These are phyloP conservation scores for Eupeodes latifasciatus DNA, from an alignment of 2,888 invertebrate species.

Conservation along the genomic window DNA sequence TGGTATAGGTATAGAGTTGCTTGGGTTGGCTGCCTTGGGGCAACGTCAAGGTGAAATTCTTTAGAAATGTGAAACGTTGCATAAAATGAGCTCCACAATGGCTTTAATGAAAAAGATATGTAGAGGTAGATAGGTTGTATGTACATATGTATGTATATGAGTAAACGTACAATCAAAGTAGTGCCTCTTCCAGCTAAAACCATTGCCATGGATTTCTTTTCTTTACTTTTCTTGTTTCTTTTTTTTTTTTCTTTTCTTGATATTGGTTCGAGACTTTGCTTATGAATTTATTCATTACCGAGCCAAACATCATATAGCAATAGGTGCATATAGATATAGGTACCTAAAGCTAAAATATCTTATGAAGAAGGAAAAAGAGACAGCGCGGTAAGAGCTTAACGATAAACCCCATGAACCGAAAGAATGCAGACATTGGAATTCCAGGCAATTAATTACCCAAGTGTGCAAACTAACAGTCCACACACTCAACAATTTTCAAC, in stretches of 20 bases:
- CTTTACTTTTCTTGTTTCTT: slow-evolving; percentile 12
- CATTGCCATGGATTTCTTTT: slow-evolving; percentile 57
- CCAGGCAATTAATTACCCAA: slow-evolving; percentile 71
- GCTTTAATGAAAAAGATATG: slow-evolving; percentile 31
- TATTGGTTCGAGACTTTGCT: slow-evolving; percentile 47
- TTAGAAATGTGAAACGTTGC: slow-evolving; percentile 76
- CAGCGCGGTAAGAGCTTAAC: not conserved
- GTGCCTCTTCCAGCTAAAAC: slow-evolving; percentile 45
- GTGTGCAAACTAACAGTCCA: slow-evolving; percentile 72
- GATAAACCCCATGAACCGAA: slow-evolving; percentile 61
- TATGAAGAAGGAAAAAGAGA: not conserved
- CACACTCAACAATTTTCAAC: slow-evolving; percentile 47
- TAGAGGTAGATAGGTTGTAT: not conserved
- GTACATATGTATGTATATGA: not conserved
- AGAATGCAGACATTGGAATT: slow-evolving; percentile 72
- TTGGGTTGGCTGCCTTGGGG: slow-evolving; percentile 71
- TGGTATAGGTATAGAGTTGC: slow-evolving; percentile 9
- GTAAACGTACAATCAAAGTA: slow-evolving; percentile 20
- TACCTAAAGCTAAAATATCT: not conserved
- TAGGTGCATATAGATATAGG: not conserved
- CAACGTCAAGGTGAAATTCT: slow-evolving; percentile 76
- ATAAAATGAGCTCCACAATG: slow-evolving; percentile 65
- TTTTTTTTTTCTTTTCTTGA: slow-evolving; percentile 4
- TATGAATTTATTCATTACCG: slow-evolving; percentile 69
- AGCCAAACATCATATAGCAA: not conserved